Percentiles rank a stretch among this genome's conserved stretches.
phyloP scores from a whole-genome alignment of 2,113 vertebrate genomes.

The Otolemur garnettii region DNA sequence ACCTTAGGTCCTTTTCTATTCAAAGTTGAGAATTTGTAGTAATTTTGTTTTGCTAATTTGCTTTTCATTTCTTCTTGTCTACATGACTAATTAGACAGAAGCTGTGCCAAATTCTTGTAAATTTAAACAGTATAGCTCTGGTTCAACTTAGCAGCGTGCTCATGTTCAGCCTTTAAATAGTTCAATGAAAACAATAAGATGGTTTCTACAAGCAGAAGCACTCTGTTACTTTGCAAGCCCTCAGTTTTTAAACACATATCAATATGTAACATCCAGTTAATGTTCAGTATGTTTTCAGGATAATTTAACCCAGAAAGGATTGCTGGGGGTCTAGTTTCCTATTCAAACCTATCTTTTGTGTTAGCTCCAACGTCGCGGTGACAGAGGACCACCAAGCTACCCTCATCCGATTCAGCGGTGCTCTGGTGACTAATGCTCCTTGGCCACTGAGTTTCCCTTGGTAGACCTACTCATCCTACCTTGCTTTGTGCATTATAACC shows the following conservation, averaged over 20 bases:
- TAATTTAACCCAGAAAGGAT: not conserved
- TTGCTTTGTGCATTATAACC: not conserved
- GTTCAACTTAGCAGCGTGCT: not conserved
- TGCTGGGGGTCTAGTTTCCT: not conserved
- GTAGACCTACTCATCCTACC: not conserved
- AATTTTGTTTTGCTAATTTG: constrained; percentile 46
- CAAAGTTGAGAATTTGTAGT: not conserved
- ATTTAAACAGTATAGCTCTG: not conserved
- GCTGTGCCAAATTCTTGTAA: not conserved
- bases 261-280: not conserved
- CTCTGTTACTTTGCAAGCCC: not conserved
- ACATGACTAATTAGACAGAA: not conserved
- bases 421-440: not conserved
- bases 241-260: not conserved
- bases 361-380: not conserved
- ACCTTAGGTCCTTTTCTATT: not conserved
- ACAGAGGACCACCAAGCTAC: not conserved
- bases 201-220: not conserved
- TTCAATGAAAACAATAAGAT: not conserved
- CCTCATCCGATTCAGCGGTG: not conserved
- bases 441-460: not conserved
- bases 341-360: not conserved
- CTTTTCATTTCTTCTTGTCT: constrained; percentile 39
- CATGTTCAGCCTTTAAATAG: not conserved
- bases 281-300: not conserved